Conservation (phyloP, 2,888 invertebrate genomes). For the Omphaloscelis lunosa region DNA sequence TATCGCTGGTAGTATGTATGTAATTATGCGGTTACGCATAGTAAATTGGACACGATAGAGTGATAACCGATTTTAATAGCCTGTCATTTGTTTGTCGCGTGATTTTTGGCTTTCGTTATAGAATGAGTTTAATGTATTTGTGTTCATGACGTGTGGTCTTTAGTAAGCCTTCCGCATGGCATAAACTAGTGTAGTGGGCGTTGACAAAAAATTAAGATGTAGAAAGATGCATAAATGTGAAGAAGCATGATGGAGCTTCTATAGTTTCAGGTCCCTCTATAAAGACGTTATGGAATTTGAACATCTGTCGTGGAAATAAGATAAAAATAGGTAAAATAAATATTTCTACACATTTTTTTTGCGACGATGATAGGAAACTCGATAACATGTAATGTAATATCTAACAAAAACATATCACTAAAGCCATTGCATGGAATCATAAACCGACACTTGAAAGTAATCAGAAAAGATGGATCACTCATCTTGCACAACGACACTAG, state of each 20-base stretch:
- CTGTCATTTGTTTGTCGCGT: slow-evolving; percentile 19
- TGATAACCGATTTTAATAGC: slow-evolving; percentile 30
- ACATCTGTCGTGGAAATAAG: neutral
- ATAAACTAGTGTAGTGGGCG: no score
- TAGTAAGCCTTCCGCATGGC: neutral
- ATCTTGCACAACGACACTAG: neutral
- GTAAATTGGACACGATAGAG: slow-evolving; percentile 30
- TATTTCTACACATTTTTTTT: neutral
- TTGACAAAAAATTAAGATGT: neutral
- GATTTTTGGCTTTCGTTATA: neutral
- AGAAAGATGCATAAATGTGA: neutral
- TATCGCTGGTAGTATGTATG: neutral
- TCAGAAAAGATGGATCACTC: neutral
- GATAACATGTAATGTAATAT: neutral
- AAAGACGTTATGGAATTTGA: neutral
- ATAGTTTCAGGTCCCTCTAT: neutral
- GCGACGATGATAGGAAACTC: neutral
- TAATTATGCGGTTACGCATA: slow-evolving; percentile 26
- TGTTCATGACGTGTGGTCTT: neutral
- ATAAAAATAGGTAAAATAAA: neutral
- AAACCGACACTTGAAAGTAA: neutral
- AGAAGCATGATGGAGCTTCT: neutral
- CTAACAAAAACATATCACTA: neutral
- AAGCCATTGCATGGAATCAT: neutral
- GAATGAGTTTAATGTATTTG: neutral